phyloP scores from a whole-genome alignment of 2,113 vertebrate species.

The Dasypus novemcinctus region DNA sequence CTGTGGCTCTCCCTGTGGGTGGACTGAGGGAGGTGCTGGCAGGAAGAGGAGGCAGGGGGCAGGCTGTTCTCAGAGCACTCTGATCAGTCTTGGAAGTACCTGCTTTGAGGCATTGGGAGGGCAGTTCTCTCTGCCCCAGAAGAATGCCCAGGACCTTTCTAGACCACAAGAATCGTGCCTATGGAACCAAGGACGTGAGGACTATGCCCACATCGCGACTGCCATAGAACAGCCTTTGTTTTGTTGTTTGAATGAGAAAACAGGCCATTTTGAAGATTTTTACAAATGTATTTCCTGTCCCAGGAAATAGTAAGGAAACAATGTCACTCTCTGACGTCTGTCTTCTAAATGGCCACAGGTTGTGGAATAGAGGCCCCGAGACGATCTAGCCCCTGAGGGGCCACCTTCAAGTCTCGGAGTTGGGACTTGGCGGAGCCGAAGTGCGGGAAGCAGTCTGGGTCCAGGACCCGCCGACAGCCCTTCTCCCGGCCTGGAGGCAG shows the following conservation, averaged over 20 bases:
- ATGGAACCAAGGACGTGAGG: neutral
- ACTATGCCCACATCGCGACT: neutral
- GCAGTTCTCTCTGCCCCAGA: constrained; percentile 3
- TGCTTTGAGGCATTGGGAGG: neutral
- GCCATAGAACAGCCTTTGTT: neutral
- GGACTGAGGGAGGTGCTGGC: neutral
- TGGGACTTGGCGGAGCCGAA: constrained; percentile 49
- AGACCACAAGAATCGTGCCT: neutral
- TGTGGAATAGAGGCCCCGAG: neutral
- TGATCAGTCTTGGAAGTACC: neutral
- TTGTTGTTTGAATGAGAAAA: neutral
- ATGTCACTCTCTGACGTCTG: neutral
- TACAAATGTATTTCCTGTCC: constrained; percentile 1
- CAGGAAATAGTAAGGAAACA: neutral
- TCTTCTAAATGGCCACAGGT: neutral
- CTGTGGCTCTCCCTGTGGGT: neutral
- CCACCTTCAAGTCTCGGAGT: constrained; percentile 31
- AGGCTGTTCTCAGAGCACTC: neutral
- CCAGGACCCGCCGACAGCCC: constrained; percentile 77
- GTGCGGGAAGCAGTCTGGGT: constrained; percentile 61
- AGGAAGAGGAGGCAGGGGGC: neutral
- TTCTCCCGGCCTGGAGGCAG: constrained; percentile 69
- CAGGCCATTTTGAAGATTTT: neutral
- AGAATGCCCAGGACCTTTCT: neutral
- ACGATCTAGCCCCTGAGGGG: constrained; percentile 40